Conservation (phyloP, 2,888 invertebrate genomes). For the Trachelus tabidus region DNA sequence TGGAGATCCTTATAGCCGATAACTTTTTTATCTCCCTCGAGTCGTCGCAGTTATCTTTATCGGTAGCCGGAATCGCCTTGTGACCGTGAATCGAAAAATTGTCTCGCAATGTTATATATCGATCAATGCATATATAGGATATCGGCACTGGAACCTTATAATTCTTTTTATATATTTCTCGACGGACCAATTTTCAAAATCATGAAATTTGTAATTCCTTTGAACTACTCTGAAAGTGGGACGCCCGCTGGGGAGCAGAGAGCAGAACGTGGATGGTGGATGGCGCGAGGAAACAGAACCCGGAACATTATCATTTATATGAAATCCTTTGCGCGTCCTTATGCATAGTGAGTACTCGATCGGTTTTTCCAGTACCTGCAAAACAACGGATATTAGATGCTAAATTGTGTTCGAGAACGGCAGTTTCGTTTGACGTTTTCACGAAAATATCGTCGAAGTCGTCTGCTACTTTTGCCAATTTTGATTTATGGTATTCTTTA, state of each 20-base stretch:
- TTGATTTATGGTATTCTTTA: background rate
- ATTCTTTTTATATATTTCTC: conserved; percentile 41
- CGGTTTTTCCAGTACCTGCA: conserved; percentile 33
- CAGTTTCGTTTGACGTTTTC: background rate
- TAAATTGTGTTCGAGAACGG: background rate
- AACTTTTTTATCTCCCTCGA: too few relatives aligned
- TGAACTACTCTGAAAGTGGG: conserved; percentile 43
- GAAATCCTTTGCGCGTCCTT: conserved; percentile 61
- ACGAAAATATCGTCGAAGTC: background rate
- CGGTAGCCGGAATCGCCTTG: too few relatives aligned
- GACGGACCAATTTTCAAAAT: conserved; percentile 46
- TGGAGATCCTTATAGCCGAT: too few relatives aligned
- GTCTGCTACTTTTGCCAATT: background rate
- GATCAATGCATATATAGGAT: background rate
- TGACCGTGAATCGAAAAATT: too few relatives aligned
- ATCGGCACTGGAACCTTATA: background rate
- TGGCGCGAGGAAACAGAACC: conserved; percentile 29
- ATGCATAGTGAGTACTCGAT: conserved; percentile 56
- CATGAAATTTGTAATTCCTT: conserved; percentile 61
- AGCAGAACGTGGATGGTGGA: background rate
- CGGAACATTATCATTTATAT: conserved; percentile 62
- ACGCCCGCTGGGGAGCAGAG: background rate
- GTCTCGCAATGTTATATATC: too few relatives aligned
- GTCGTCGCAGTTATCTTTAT: too few relatives aligned
- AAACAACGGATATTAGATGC: conserved; percentile 22